A percentile compares a stretch with the other conserved stretches of the same genome.
Conservation (phyloP, 2,113 vertebrate species). For the Haemorhous mexicanus region DNA sequence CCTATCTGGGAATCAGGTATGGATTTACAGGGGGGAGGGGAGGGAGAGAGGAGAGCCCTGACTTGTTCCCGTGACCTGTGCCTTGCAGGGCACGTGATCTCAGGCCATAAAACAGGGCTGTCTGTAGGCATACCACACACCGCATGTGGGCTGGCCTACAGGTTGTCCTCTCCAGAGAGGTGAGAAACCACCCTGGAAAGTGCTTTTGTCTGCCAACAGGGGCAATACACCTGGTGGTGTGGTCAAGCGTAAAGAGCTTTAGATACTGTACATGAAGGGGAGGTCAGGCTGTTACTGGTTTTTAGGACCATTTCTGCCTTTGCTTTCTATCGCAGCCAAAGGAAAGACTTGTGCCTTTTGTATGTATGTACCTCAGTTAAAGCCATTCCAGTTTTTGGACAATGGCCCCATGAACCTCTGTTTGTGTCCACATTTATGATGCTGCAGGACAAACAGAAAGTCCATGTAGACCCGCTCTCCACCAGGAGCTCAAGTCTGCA, state of each 20-base stretch:
- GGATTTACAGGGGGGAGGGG: not conserved
- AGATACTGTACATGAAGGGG: not conserved
- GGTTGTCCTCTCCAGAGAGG: not conserved
- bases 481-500: not conserved
- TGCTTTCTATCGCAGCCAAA: not conserved
- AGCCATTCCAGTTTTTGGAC: not conserved
- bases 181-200: not conserved
- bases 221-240: not conserved
- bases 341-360: not conserved
- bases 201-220: not conserved
- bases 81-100: not conserved
- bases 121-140: not conserved
- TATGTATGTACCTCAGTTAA: not conserved
- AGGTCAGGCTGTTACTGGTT: not conserved
- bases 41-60: not conserved
- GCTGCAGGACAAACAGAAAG: not conserved
- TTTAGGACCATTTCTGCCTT: not conserved
- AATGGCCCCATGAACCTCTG: not conserved
- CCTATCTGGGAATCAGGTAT: not conserved
- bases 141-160: accelerated
- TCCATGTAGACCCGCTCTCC: not conserved
- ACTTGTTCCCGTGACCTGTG: not conserved
- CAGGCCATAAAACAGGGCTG: not conserved
- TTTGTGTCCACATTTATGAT: not conserved
- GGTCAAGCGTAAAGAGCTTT: not conserved